Percentiles rank a stretch among this genome's conserved stretches.
Evolutionary conservation across 2,113 vertebrate species (phyloP).

Genomic region (Paradoxurus hermaphroditus): DNA sequence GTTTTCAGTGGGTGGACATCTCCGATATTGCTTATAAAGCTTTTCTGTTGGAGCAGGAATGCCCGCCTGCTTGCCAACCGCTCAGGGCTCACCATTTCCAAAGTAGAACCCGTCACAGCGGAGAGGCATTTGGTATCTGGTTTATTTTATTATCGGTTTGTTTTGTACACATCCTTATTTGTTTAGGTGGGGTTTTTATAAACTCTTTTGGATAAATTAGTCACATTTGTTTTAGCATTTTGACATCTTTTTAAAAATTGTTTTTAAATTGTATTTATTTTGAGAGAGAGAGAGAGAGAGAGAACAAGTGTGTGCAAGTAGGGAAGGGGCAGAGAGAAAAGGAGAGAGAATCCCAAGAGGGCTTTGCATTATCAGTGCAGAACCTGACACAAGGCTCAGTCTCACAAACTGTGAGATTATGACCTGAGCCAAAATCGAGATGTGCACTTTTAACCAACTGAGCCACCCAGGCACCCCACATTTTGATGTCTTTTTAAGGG

Average conservation of each 20-base stretch:
- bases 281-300: too few species aligned
- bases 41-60: not conserved
- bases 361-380: too few species aligned
- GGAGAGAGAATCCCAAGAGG: too few species aligned
- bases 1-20: not conserved
- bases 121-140: not conserved
- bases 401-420: too few species aligned
- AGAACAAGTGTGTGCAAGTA: too few species aligned
- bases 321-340: too few species aligned
- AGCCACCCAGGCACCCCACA: too few species aligned
- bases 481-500: not conserved
- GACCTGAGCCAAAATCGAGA: too few species aligned
- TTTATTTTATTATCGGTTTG: not conserved
- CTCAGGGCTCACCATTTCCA: not conserved
- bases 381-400: too few species aligned
- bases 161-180: not conserved
- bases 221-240: not conserved
- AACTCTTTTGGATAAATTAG: not conserved
- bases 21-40: not conserved
- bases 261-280: too few species aligned
- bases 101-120: not conserved
- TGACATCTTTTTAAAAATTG: not conserved
- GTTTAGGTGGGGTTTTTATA: not conserved
- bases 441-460: too few species aligned
- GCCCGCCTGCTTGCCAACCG: accelerated